Percentiles rank a stretch among this genome's conserved stretches.
phyloP scores from a whole-genome alignment of 2,797 vertebrate genomes.

The Tarsius wallacei region DNA sequence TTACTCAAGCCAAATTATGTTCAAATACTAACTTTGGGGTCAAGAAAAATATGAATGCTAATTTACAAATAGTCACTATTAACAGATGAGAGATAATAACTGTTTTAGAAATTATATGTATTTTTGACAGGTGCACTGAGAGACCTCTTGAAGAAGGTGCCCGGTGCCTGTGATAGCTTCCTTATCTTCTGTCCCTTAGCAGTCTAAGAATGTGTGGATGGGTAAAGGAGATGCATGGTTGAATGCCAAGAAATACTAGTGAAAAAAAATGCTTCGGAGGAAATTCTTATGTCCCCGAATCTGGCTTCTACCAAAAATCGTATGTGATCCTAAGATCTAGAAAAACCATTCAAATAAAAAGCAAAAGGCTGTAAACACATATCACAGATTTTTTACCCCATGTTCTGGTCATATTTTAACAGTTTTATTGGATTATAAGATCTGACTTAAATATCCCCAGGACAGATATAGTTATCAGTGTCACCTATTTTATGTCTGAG shows the following conservation, averaged over 20 bases:
- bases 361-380: neutral
- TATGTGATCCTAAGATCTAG: neutral
- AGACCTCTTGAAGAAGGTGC: neutral
- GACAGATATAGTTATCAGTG: neutral
- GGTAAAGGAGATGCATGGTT: too few relatives aligned
- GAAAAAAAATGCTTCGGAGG: neutral
- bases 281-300: neutral
- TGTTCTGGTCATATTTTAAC: neutral
- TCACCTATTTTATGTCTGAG: neutral
- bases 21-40: neutral
- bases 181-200: neutral
- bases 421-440: neutral
- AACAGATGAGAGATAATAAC: constrained; percentile 13
- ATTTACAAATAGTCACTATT: constrained; percentile 41
- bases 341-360: neutral
- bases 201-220: neutral
- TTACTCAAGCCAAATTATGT: neutral
- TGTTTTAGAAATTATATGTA: constrained; percentile 12
- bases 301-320: neutral
- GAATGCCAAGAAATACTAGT: neutral
- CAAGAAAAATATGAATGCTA: constrained; percentile 4
- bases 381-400: neutral
- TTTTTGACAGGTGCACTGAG: too few relatives aligned
- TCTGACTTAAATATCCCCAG: neutral
- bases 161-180: neutral